phyloP scores from a whole-genome alignment of 1,140 invertebrate genomes.

The Pseudoatta argentina region DNA sequence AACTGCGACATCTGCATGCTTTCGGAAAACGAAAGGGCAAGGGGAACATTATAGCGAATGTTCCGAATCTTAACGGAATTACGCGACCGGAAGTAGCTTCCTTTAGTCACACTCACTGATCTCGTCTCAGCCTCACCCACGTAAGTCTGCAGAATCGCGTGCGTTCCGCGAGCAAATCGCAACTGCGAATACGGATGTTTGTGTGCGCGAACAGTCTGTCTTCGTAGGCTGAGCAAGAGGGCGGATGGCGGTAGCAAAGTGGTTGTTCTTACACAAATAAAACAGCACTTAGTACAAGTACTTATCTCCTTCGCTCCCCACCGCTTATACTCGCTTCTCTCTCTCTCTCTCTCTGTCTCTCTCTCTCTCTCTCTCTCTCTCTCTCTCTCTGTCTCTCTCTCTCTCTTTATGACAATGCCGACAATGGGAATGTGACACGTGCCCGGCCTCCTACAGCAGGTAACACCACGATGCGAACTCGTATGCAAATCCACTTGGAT shows the following conservation, averaged over 20 bases:
- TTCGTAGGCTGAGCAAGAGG: conserved; percentile 43
- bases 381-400: conserved; percentile 34
- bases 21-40: conserved; percentile 31
- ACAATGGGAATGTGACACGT: conserved; percentile 86
- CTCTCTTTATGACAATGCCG: conserved; percentile 78
- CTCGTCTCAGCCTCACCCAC: conserved; percentile 28
- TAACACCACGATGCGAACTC: conserved; percentile 79
- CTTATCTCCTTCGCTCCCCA: conserved; percentile 77
- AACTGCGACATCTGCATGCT: conserved; percentile 54
- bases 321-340: conserved; percentile 18
- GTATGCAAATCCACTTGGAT: conserved; percentile 83
- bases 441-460: conserved; percentile 78
- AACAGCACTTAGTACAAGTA: conserved; percentile 85
- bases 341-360: conserved; percentile 58
- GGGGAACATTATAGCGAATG: neutral
- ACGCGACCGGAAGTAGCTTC: conserved; percentile 71
- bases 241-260: conserved; percentile 74
- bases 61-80: conserved; percentile 63
- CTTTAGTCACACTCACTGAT: conserved; percentile 66
- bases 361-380: conserved; percentile 28
- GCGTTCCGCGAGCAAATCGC: conserved; percentile 61
- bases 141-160: conserved; percentile 56
- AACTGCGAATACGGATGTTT: conserved; percentile 64
- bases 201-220: conserved; percentile 62
- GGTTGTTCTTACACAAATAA: conserved; percentile 86